Evolutionary conservation across 2,797 vertebrate species (phyloP).

Genomic region (Mus minutoides): DNA sequence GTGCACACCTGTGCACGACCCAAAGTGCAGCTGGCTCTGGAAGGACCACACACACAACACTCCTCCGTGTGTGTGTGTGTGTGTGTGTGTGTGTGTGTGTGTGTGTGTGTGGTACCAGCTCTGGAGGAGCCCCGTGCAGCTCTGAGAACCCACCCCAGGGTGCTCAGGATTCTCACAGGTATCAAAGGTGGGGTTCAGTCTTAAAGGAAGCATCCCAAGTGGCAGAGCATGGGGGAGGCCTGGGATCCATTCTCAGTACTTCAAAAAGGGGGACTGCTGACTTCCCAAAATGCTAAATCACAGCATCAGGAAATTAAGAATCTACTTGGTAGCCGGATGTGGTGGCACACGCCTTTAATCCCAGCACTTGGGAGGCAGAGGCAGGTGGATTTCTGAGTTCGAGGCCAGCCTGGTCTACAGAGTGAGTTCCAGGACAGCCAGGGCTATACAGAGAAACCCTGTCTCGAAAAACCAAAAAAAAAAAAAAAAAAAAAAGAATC

Average conservation of each 20-base stretch:
- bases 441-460: too few species aligned
- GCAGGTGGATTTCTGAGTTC: too few species aligned
- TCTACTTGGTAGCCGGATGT: too few species aligned
- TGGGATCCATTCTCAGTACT: neutral
- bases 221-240: neutral
- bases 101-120: too few species aligned
- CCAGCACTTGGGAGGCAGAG: too few species aligned
- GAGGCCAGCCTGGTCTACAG: too few species aligned
- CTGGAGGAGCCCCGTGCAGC: neutral
- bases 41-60: rapidly evolving
- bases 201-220: neutral
- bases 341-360: too few species aligned
- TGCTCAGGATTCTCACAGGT: neutral
- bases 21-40: neutral
- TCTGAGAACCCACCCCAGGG: neutral
- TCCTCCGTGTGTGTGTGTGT: neutral
- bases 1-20: neutral
- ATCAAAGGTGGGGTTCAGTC: neutral
- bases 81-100: rapidly evolving
- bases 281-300: neutral
- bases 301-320: neutral
- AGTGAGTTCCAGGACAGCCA: too few species aligned
- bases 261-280: neutral
- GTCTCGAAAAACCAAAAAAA: too few species aligned
- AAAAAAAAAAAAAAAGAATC: too few species aligned